phyloP scores from a whole-genome alignment of 1,140 invertebrate genomes.

The Asobara japonica region DNA sequence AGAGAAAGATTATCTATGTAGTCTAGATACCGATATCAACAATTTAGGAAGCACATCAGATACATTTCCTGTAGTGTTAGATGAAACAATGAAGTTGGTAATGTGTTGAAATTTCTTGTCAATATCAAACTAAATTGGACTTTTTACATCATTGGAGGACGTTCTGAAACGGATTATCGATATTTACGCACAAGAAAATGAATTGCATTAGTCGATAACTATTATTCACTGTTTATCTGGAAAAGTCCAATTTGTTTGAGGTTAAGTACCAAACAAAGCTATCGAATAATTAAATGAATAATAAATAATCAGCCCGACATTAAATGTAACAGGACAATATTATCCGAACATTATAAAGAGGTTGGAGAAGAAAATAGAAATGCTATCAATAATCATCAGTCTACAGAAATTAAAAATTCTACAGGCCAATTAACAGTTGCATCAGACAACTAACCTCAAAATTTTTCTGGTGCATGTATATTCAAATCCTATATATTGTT shows the following conservation, averaged over 20 bases:
- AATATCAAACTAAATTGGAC: not conserved
- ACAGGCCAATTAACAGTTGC: slow-evolving; percentile 6
- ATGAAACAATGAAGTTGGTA: not conserved
- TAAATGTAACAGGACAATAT: slow-evolving; percentile 57
- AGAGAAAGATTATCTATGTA: slow-evolving; percentile 1
- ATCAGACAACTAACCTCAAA: not conserved
- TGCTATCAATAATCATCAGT: slow-evolving; percentile 24
- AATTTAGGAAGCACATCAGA: slow-evolving; percentile 7
- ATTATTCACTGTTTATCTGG: not conserved
- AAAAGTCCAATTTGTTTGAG: not conserved
- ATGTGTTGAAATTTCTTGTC: not conserved
- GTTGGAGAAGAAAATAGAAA: slow-evolving; percentile 33
- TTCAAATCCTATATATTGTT: slow-evolving; percentile 17
- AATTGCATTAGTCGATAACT: not conserved
- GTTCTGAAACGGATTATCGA: not conserved
- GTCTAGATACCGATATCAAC: not conserved
- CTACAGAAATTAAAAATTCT: not conserved
- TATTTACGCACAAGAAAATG: slow-evolving; percentile 5
- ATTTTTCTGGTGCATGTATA: not conserved
- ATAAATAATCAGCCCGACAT: slow-evolving; percentile 28
- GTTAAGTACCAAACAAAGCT: not conserved
- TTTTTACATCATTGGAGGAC: not conserved
- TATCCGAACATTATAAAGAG: slow-evolving; percentile 37
- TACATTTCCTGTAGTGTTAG: slow-evolving; percentile 3
- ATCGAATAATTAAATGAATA: slow-evolving; percentile 10